Evolutionary conservation across 2,113 vertebrate species (phyloP), one percentile per base, ranked within the genome.

Genomic region (Eurypyga helias): DNA sequence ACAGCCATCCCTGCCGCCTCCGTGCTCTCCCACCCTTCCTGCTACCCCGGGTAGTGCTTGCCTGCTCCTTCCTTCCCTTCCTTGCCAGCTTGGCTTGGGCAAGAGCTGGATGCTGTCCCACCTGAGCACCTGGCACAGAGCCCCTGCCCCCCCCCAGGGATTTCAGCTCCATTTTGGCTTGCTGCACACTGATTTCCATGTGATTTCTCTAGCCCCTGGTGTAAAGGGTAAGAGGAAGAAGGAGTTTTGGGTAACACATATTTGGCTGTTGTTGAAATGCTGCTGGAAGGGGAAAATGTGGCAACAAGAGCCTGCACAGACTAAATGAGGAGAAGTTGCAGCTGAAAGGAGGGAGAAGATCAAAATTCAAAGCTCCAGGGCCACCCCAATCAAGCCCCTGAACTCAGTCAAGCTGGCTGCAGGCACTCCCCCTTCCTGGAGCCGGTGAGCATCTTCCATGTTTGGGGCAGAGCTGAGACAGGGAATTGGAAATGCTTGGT

Each of bases 371-470:
- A 21, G 52, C 57, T n/a, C 11, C 28, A 12, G 33, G 31, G 49
- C 16, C 19, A 51, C 17, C 33, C 13, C 0, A 1, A 29, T 46
- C 46, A 46, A 60, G 43, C 33, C 6, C 23, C 13, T 0, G 1
- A 5, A 9, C 15, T 67, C 6, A 21, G n/a, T 18, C 28, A 17
- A 4, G 5, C 23, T 0, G 5, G 9, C 2, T 67, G 48, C 41
- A 79, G 16, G 33, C 1, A 10, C 25, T 64, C 12, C 34, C 25
- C 16, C 26, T 61, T 23, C 23, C 29, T 48, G 48, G 45, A 77
- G 15, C 17, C 1, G 0, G 24, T 0, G 6, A 80, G 7, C 29
- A 33, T 34, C 49, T n/a, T 52, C 72, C 14, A 4, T 20, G 20
- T n/a, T 67, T 1, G 8, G 43, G 49, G 45, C 20, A 71, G 58